Evolutionary conservation across 2,888 invertebrate genomes (phyloP).

Genomic region (Lymantria monacha): DNA sequence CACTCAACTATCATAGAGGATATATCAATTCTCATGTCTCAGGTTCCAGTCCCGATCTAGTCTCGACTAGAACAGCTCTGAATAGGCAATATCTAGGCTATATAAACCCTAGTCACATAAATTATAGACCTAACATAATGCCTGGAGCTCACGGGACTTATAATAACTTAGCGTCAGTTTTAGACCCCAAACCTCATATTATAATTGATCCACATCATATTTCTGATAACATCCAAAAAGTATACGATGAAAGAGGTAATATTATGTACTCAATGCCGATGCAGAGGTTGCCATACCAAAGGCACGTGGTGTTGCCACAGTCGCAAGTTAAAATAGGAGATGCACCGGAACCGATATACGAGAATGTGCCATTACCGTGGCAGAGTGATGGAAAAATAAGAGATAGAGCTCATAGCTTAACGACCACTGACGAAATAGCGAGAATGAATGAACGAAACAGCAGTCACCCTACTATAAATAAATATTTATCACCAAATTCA

Average conservation of each 20-base stretch:
- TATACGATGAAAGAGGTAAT: slow-evolving; percentile 84
- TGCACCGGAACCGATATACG: slow-evolving; percentile 89
- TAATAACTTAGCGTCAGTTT: slow-evolving; percentile 85
- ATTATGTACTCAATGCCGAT: slow-evolving; percentile 85
- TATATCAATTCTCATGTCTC: slow-evolving; percentile 83
- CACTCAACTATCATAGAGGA: slow-evolving; percentile 70
- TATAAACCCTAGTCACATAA: slow-evolving; percentile 59
- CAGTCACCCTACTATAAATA: slow-evolving; percentile 59
- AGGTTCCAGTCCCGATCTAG: slow-evolving; percentile 90
- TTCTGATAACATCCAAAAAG: slow-evolving; percentile 83
- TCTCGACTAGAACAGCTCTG: slow-evolving; percentile 86
- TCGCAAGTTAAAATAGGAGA: slow-evolving; percentile 59
- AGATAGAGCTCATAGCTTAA: slow-evolving; percentile 86
- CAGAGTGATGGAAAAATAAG: slow-evolving; percentile 62
- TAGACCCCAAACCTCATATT: slow-evolving; percentile 77
- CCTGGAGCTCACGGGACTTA: slow-evolving; percentile 86
- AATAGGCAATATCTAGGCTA: slow-evolving; percentile 74
- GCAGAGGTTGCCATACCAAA: slow-evolving; percentile 65
- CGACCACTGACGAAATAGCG: slow-evolving; percentile 86
- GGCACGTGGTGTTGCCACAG: slow-evolving; percentile 77
- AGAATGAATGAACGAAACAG: slow-evolving; percentile 67
- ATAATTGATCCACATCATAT: slow-evolving; percentile 82
- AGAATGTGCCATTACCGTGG: slow-evolving; percentile 89
- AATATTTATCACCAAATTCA: slow-evolving; percentile 40
- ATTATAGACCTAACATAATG: slow-evolving; percentile 57